These are phyloP conservation scores for Sebastes fasciatus DNA, from an alignment of 2,113 vertebrate genomes.

Conservation along the genomic window DNA sequence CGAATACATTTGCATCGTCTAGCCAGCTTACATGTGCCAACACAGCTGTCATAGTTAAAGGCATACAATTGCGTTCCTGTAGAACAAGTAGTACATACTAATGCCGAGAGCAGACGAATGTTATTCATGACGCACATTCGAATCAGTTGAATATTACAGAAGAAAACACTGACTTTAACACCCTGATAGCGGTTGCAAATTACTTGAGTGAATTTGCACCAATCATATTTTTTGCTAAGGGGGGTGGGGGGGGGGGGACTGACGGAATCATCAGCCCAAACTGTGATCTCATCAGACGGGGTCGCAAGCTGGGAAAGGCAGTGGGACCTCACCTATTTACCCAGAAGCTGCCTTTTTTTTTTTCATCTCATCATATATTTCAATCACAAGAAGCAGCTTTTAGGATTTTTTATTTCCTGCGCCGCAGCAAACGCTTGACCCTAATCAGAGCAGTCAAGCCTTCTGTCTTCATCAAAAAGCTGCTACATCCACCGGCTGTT, in stretches of 20 bases:
- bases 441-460: constrained; percentile 75
- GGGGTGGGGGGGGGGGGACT: constrained; percentile 3
- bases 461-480: constrained; percentile 66
- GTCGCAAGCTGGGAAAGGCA: constrained; percentile 55
- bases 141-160: constrained; percentile 26
- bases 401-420: constrained; percentile 59
- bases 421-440: constrained; percentile 58
- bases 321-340: constrained; percentile 64
- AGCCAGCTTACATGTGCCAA: constrained; percentile 4
- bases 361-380: constrained; percentile 76
- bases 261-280: constrained; percentile 69
- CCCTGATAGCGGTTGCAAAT: constrained; percentile 33
- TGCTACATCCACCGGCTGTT: constrained; percentile 44
- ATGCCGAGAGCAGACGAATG: constrained; percentile 6
- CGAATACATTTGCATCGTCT: constrained; percentile 61
- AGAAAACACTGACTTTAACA: constrained; percentile 26
- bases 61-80: constrained; percentile 16
- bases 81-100: constrained; percentile 1
- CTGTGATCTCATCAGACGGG: constrained; percentile 78
- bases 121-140: constrained; percentile 18
- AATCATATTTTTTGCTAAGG: constrained; percentile 49
- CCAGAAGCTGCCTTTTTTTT: constrained; percentile 65
- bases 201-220: constrained; percentile 50
- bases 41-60: constrained; percentile 47
- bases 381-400: constrained; percentile 78